Base-by-base conservation (phyloP, 2,113 vertebrate species). In the Periophthalmus modestus region DNA sequence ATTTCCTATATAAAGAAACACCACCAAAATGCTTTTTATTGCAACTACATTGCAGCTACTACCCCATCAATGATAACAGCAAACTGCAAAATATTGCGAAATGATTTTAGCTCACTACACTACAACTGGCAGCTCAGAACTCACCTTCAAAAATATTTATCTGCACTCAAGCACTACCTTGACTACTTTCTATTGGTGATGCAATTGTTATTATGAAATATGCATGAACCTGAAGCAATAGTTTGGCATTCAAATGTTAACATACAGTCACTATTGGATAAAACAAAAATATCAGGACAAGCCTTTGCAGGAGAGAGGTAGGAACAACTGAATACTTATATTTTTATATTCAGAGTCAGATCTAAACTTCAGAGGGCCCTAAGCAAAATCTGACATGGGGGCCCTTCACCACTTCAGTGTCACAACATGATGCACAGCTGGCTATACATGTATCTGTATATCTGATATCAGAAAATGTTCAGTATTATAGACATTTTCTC, bases 121-220 rank as follows among this genome's bases (percentile, higher is more conserved):
- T 7, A 52, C 50, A 52, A 10, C 54, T 21, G 54, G 3, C 23
- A 15, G 13, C 23, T 59, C 12, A 59, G 12, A 59, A 28, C 57
- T 28, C 55, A 57, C 55, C n/a, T 59, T 28, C 9, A 0, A 59
- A 59, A 28, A 59, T 28, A 28, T 24, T 15, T 59, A 59, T 59
- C 23, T 59, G 23, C 57, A 12, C n/a, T 28, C 23, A 14, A 12
- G 28, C 14, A 18, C 59, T 18, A 61, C 24, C 24, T 5, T 34
- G 57, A 59, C 33, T 34, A 62, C 28, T 3, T 34, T 62, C 59
- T 34, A 5, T 34, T 10, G 59, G 28, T 62, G 28, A 34, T 62
- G 59, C 59, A 62, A 34, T 34, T 62, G 24, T 62, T 34, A 61
- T 33, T 14, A 62, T 62, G 52, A 62, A 62, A 62, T 62, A 59